phyloP scores from a whole-genome alignment of 1,140 invertebrate genomes.

The Amphibalanus amphitrite region DNA sequence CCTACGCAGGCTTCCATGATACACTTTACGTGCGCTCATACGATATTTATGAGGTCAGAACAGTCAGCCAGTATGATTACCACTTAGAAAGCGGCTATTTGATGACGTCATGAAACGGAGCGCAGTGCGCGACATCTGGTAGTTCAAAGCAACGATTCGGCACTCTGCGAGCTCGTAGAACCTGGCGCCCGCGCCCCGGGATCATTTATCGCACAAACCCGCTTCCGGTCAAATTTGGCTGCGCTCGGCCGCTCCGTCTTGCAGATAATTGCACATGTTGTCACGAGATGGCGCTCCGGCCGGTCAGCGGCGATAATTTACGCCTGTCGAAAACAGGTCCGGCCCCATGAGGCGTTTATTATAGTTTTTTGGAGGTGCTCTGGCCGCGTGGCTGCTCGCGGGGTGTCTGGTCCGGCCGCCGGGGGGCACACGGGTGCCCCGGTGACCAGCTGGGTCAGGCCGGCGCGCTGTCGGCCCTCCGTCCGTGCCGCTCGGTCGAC shows the following conservation, averaged over 20 bases:
- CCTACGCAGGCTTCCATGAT: background rate
- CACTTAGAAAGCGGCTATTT: slow-evolving; percentile 1
- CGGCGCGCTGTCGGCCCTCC: too few species aligned
- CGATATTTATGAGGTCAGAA: slow-evolving; percentile 1
- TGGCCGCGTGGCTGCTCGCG: background rate
- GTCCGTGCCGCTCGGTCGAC: too few species aligned
- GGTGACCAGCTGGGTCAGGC: too few species aligned
- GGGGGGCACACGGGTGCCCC: too few species aligned
- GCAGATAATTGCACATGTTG: background rate
- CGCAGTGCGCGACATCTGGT: background rate
- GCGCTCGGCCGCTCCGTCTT: background rate
- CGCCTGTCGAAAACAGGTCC: background rate
- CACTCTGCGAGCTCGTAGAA: background rate
- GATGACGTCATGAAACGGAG: background rate
- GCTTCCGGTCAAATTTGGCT: background rate
- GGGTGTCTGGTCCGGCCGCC: too few species aligned
- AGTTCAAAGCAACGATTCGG: background rate
- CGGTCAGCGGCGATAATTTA: background rate
- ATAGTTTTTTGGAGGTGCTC: background rate
- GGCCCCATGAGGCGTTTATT: background rate
- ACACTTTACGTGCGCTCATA: background rate
- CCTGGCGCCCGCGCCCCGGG: too few species aligned
- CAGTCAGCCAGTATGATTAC: background rate
- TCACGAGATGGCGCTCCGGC: background rate
- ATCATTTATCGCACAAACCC: background rate